Evolutionary conservation across 2,888 invertebrate genomes (phyloP), one percentile per base, ranked within the genome.

Genomic region (Meteorus colon): DNA sequence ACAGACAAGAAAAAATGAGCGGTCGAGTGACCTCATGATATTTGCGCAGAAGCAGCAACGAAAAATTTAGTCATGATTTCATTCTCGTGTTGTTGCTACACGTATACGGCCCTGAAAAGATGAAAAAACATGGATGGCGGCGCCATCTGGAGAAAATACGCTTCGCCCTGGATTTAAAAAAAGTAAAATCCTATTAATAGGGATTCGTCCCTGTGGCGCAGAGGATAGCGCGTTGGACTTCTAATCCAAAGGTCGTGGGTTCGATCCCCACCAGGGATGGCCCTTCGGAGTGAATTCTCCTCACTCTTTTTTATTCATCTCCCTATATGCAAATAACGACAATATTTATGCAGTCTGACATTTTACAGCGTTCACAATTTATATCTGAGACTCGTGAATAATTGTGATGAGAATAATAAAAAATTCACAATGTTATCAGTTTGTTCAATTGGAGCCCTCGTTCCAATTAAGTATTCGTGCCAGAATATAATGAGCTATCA

Each of bases 231-330:
- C 82, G 82, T 82, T 82, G 82, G 82, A 82, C 81, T 81, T 82
- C 80, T 82, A 82, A 82, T 82, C 82, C 82, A 81, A 82, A 82
- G 82, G 82, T 82, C 82, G 82, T 79, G 82, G 81, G 82, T 82
- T 82, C 81, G 82, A 82, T 82, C 82, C 82, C 82, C 82, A 79
- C 82, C 80, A 82, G 82, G 81, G 81, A 81, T 82, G 81, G 16
- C 45, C 19, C 10, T 62, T n/a, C 31, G 24, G 55, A 45, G 16
- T 45, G 27, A 6, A 27, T 0, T 1, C 16, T 37, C 24, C 16
- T 37, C 37, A 48, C 66, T 29, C 60, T 72, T 59, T 75, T 75
- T 66, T 74, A 29, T 29, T 3, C 24, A 24, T 24, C 24, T 24
- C n/a, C 8, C n/a, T 51, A 2, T 48, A 45, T n/a, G 1, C 1